Base-by-base conservation (phyloP, 2,113 vertebrate genomes). In the Myrmecophaga tridactyla region DNA sequence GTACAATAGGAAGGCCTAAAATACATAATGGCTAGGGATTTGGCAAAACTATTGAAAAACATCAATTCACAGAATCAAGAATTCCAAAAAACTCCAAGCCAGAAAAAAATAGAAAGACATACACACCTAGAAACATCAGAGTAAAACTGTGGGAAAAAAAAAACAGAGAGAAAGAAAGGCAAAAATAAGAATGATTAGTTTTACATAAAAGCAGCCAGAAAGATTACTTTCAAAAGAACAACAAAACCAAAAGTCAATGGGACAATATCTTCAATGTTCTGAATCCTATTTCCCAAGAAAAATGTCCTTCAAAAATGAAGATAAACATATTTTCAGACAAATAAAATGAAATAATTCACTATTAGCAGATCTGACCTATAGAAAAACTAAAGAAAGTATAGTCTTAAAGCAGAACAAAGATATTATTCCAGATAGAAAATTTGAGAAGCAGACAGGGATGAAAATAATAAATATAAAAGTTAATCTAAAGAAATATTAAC, bases 251-350 rank as follows among this genome's bases (percentile, higher is more conserved):
- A 86, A 48, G 67, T 65, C 62, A 81, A 31, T 56, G 46, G 56
- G 31, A 56, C 31, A 65, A 43, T 91, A 73, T 81, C 36, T 65
- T 86, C 17, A 58, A 46, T 58, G 39, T 73, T 73, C 25, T 81
- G 75, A 86, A 65, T 87, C 39, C 31, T 43, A 65, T 56, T 75
- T 91, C 86, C 56, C 23, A 75, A 39, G 86, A 91, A n/a, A 94
- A 46, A 56, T 39, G 7, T 80, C 56, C 53, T 91, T 91, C n/a
- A 6, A 6, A 58, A 75, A 58, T 67, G 27, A 81, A 81, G 23
- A 29, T 56, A 51, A 90, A 73, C 73, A 46, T 73, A 63, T 72
- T 86, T 73, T 81, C 34, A 39, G 39, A 48, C 27, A 73, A 91
- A 72, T 31, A 75, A 73, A 91, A 91, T 81, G 46, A 82, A 87